A percentile compares a stretch with the other conserved stretches of the same genome.
These are phyloP conservation scores for Teleogryllus occipitalis DNA, from an alignment of 1,140 invertebrate genomes.

Conservation along the genomic window DNA sequence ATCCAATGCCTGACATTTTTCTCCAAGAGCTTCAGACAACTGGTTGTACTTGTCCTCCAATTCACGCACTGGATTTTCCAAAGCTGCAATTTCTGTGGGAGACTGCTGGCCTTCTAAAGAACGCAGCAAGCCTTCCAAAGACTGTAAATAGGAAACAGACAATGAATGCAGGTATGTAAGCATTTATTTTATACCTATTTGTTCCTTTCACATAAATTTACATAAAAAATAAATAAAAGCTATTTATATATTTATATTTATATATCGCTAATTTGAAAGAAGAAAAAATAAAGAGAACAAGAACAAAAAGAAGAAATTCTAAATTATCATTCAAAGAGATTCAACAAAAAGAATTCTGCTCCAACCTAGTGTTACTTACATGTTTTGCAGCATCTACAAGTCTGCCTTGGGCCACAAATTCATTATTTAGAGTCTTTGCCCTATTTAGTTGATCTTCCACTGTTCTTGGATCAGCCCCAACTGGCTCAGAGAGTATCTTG, in stretches of 20 bases:
- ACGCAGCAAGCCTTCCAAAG: conserved; percentile 59
- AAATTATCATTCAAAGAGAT: too few relatives aligned
- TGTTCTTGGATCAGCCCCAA: conserved; percentile 75
- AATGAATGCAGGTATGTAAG: neutral
- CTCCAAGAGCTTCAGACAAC: conserved; percentile 57
- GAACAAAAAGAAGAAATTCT: too few relatives aligned
- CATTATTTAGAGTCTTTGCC: conserved; percentile 76
- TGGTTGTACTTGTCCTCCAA: conserved; percentile 70
- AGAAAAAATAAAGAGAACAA: too few relatives aligned
- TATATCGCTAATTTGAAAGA: too few relatives aligned
- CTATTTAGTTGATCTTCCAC: conserved; percentile 80
- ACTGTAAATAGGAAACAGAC: conserved; percentile 36
- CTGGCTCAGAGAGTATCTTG: conserved; percentile 66
- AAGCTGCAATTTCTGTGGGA: conserved; percentile 60
- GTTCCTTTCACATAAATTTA: neutral
- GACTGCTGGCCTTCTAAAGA: conserved; percentile 72
- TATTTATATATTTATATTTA: neutral
- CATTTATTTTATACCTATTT: too few relatives aligned
- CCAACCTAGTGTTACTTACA: conserved; percentile 33
- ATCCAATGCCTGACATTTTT: conserved; percentile 77
- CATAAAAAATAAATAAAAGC: neutral
- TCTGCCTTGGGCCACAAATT: conserved; percentile 74
- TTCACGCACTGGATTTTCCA: conserved; percentile 70
- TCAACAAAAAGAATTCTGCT: too few relatives aligned
- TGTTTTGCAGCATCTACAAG: conserved; percentile 72